A percentile compares a stretch with the other conserved stretches of the same genome.
Conservation (phyloP, 2,888 invertebrate genomes). For the Drosophila phalerata region DNA sequence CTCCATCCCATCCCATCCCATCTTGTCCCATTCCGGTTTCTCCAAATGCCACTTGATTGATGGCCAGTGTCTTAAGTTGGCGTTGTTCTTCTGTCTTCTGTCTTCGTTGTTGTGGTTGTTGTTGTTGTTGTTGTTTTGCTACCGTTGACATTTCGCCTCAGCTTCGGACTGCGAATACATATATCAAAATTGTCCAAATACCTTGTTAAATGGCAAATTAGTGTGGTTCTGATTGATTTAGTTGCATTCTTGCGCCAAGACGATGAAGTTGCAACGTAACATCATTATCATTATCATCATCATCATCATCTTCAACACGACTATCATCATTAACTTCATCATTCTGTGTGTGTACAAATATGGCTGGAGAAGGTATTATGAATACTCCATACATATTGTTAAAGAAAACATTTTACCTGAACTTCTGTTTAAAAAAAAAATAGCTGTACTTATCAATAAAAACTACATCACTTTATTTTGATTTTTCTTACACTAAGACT, state of each 20-base stretch:
- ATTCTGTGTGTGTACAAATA: not conserved
- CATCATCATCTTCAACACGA: slow-evolving; percentile 2
- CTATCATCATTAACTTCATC: not conserved
- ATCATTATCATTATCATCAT: slow-evolving; percentile 40
- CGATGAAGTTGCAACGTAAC: slow-evolving; percentile 76
- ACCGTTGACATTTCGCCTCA: slow-evolving; percentile 76
- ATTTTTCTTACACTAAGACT: too few relatives aligned
- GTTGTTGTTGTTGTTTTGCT: slow-evolving; percentile 34
- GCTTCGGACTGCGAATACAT: slow-evolving; percentile 74
- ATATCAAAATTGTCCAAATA: slow-evolving; percentile 85
- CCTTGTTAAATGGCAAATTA: slow-evolving; percentile 85
- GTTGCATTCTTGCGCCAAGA: slow-evolving; percentile 77
- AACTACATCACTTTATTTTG: too few relatives aligned
- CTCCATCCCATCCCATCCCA: slow-evolving; percentile 6
- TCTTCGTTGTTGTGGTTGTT: not conserved
- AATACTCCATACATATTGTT: slow-evolving; percentile 3
- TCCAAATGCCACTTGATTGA: slow-evolving; percentile 67
- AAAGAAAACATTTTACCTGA: not conserved
- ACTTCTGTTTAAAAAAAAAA: too few relatives aligned
- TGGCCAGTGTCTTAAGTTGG: slow-evolving; percentile 64
- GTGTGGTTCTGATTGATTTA: slow-evolving; percentile 84
- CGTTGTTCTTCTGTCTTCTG: slow-evolving; percentile 43
- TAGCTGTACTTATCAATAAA: too few relatives aligned
- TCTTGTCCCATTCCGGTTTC: slow-evolving; percentile 30
- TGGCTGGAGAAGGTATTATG: slow-evolving; percentile 13